Base-by-base conservation (phyloP, 2,113 vertebrate species). In the Carassius carassius region DNA sequence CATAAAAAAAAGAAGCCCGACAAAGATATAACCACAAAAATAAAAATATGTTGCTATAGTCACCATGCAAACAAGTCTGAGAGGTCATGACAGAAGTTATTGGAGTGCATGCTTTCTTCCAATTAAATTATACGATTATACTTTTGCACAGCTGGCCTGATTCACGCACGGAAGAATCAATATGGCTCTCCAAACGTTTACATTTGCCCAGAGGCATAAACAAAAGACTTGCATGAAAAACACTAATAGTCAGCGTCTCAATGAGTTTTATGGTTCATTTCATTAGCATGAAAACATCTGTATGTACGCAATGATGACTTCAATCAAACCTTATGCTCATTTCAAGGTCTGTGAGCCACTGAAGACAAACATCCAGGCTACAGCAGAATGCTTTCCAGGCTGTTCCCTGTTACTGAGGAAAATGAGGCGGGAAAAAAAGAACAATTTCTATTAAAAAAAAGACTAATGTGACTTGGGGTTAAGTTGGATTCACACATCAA, bases 181-280 rank as follows among this genome's bases (percentile, higher is more conserved):
- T 81, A 69, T 54, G 49, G 44, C 47, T 54, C 49, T 76, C 47
- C 74, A 69, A 49, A 51, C 78, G 21, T 25, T 69, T 29, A 17
- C 44, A 69, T 67, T 13, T 32, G 23, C 62, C 78, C 78, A 35
- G 78, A 69, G 78, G 78, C 62, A 67, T 81, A 81, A 81, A 81
- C 78, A 81, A 21, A 49, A 51, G 62, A 21, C 62, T 69, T 67
- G 62, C 62, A 13, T 67, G 23, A 81, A 67, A 67, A 81, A 51
- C 17, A 21, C 9, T 69, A 35, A 32, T 25, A 14, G 62, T 69
- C 62, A 81, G 25, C 25, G 25, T 81, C 78, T 69, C 23, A 14
- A 51, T 51, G 78, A 51, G 62, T 65, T 81, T 81, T 21, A 81
- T 81, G 78, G 35, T 69, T 81, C 25, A 35, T 67, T 81, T 67